A percentile compares a stretch with the other conserved stretches of the same genome.
These are phyloP conservation scores for Idris sp. DNA, from an alignment of 1,140 invertebrate species.

Conservation along the genomic window DNA sequence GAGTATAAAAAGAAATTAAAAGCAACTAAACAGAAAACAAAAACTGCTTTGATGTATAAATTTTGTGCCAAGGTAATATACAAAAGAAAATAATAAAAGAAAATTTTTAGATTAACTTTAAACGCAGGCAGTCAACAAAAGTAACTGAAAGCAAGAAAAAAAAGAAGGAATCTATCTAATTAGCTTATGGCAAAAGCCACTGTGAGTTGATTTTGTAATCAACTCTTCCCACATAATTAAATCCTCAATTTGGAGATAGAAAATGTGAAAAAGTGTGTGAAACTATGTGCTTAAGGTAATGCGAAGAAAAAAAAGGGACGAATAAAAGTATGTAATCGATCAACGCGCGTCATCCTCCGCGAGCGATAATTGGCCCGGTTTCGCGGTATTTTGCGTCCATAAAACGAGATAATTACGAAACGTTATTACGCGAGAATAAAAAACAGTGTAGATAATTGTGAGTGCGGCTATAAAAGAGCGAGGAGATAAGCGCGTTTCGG, in stretches of 20 bases:
- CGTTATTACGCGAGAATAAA: slow-evolving; percentile 55
- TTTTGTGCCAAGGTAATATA: too few relatives aligned
- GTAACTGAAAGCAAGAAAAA: too few relatives aligned
- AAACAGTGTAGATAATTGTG: slow-evolving; percentile 55
- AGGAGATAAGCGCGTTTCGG: slow-evolving; percentile 50
- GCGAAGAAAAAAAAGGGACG: neutral
- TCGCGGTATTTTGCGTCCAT: slow-evolving; percentile 33
- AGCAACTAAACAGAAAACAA: too few relatives aligned
- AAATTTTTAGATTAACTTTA: too few relatives aligned
- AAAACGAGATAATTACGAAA: slow-evolving; percentile 56
- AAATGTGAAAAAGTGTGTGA: neutral
- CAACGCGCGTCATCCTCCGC: slow-evolving; percentile 3
- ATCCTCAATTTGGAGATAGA: neutral
- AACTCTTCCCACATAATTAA: too few relatives aligned
- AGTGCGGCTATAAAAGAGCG: slow-evolving; percentile 40
- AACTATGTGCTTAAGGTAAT: neutral
- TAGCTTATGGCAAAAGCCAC: too few relatives aligned
- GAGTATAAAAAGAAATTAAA: too few relatives aligned
- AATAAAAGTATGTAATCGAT: slow-evolving; percentile 17
- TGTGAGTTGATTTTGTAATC: too few relatives aligned
- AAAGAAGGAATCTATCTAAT: too few relatives aligned
- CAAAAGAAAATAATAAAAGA: too few relatives aligned
- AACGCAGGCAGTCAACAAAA: too few relatives aligned
- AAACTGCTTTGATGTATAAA: too few relatives aligned
- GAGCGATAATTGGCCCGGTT: slow-evolving; percentile 44